A percentile compares a stretch with the other conserved stretches of the same genome.
phyloP scores from a whole-genome alignment of 2,888 invertebrate species.

The Drosophila putrida region DNA sequence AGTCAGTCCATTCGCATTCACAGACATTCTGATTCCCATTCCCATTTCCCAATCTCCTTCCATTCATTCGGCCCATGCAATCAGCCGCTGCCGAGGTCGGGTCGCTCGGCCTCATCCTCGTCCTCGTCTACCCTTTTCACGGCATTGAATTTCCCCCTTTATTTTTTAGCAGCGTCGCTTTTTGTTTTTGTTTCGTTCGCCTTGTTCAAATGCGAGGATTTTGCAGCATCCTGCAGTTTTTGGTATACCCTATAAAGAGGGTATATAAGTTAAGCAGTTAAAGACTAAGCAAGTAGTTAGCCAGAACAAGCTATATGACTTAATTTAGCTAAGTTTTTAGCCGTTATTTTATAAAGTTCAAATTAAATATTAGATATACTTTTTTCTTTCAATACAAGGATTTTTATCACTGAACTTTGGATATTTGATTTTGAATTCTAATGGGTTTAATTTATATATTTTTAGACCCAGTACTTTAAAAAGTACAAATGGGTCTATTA shows the following conservation, averaged over 20 bases:
- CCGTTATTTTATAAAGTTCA: no score
- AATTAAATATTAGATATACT: no score
- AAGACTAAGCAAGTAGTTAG: no score
- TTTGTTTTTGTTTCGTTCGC: constrained; percentile 39
- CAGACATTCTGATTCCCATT: constrained; percentile 22
- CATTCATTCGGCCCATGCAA: constrained; percentile 44
- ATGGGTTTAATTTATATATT: no score
- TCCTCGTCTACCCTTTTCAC: constrained; percentile 74
- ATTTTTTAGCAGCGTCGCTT: constrained; percentile 41
- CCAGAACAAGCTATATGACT: no score
- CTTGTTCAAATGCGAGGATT: constrained; percentile 44
- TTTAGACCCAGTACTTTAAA: no score
- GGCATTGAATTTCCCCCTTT: constrained; percentile 79
- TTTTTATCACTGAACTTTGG: no score
- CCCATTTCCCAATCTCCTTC: neutral
- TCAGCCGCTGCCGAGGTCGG: constrained; percentile 41
- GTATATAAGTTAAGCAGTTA: neutral
- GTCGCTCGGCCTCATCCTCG: constrained; percentile 22
- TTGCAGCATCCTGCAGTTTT: constrained; percentile 58
- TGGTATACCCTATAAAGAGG: constrained; percentile 17
- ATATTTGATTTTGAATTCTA: no score
- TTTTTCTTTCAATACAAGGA: no score
- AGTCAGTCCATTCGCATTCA: constrained; percentile 34
- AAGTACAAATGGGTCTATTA: no score
- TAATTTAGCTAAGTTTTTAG: no score